Evolutionary conservation across 2,113 vertebrate species (phyloP).

Genomic region (Morone chrysops): DNA sequence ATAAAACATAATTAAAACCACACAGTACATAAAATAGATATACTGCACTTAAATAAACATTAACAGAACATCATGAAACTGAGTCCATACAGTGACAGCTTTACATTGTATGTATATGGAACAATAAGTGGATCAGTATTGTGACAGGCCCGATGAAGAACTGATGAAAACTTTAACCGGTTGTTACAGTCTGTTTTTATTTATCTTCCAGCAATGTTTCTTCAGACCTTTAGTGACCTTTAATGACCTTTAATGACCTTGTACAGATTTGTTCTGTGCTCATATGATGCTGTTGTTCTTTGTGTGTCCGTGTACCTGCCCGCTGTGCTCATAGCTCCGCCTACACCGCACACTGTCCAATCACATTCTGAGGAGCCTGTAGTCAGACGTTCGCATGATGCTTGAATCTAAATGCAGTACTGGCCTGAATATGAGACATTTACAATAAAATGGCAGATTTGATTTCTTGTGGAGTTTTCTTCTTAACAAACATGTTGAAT

Average conservation of each 20-base stretch:
- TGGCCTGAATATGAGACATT: not conserved
- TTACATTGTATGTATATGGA: too few species aligned
- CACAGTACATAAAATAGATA: too few species aligned
- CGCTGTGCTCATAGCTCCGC: slow-evolving; percentile 29
- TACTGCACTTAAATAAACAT: too few species aligned
- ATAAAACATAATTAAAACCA: too few species aligned
- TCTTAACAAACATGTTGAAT: too few species aligned
- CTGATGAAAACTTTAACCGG: too few species aligned
- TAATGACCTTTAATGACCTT: not conserved
- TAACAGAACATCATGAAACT: too few species aligned
- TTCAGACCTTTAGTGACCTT: not conserved
- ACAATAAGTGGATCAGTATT: too few species aligned
- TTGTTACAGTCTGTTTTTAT: not conserved
- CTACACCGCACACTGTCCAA: slow-evolving; percentile 9
- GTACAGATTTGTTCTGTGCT: slow-evolving; percentile 9
- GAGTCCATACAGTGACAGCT: too few species aligned
- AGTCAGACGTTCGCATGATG: not conserved
- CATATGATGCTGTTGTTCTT: not conserved
- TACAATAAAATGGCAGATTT: too few species aligned
- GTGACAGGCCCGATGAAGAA: too few species aligned
- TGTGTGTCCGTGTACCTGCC: slow-evolving; percentile 11
- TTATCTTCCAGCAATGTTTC: not conserved
- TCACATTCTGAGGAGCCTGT: slow-evolving; percentile 9
- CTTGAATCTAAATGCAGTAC: not conserved
- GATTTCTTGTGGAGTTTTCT: too few species aligned